Evolutionary conservation across 2,888 invertebrate genomes (phyloP).

Genomic region (Lithophane leautieri): DNA sequence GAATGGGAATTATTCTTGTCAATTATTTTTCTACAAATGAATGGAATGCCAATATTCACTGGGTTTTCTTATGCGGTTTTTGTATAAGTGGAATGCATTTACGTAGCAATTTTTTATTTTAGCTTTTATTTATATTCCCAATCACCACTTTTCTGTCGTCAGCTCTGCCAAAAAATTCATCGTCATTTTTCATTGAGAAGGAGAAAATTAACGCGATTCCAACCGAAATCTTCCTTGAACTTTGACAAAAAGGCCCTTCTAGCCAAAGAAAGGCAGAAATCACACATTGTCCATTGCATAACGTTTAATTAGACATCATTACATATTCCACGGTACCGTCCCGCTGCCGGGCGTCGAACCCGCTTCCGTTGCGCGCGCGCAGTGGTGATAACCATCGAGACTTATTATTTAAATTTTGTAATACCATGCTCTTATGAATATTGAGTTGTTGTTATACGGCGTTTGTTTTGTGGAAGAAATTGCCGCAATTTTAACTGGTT

Average conservation of each 20-base stretch:
- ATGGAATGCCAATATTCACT: constrained; percentile 1
- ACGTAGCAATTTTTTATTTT: not conserved
- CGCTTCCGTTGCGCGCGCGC: constrained; percentile 77
- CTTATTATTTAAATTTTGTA: constrained; percentile 66
- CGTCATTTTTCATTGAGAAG: not conserved
- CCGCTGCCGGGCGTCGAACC: constrained; percentile 84
- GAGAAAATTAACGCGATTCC: not conserved
- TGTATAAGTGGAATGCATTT: not conserved
- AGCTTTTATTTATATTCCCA: too few species aligned
- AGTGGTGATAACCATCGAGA: constrained; percentile 73
- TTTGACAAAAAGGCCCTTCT: not conserved
- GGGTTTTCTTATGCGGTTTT: not conserved
- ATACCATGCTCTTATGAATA: constrained; percentile 56
- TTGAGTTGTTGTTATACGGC: constrained; percentile 41
- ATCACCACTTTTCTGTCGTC: too few species aligned
- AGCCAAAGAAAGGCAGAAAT: constrained; percentile 51
- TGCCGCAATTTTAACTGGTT: constrained; percentile 33
- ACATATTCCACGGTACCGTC: constrained; percentile 82
- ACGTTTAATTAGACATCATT: constrained; percentile 77
- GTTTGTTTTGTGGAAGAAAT: constrained; percentile 36
- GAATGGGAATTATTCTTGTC: constrained; percentile 23
- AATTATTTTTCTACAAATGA: constrained; percentile 13
- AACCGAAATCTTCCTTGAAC: too few species aligned
- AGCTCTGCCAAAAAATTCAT: too few species aligned
- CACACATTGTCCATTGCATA: constrained; percentile 59